These are phyloP conservation scores for Amblyopsis hoosieri DNA, from an alignment of 2,797 vertebrate species.

Conservation along the genomic window DNA sequence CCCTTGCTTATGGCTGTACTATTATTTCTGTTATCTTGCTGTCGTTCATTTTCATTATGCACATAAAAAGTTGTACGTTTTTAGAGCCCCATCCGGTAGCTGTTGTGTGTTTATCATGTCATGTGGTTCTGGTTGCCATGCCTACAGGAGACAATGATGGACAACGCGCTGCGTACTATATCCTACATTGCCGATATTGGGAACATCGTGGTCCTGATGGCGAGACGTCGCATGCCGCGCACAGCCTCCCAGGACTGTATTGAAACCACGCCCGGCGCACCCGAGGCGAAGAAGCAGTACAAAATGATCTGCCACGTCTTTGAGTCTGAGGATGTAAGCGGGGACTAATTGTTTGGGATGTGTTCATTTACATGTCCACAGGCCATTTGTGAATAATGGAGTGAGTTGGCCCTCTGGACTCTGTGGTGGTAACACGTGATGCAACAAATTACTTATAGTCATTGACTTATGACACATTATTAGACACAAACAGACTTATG, in stretches of 20 bases:
- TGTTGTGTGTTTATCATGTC: too few relatives aligned
- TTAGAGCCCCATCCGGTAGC: too few relatives aligned
- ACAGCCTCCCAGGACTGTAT: constrained; percentile 97
- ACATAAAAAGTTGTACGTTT: too few relatives aligned
- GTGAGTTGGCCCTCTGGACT: not conserved
- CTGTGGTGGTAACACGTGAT: too few relatives aligned
- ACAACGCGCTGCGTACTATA: constrained; percentile 95
- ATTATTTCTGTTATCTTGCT: too few relatives aligned
- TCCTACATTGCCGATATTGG: constrained; percentile 98
- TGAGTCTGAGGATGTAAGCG: constrained; percentile 97
- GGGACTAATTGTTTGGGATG: not conserved
- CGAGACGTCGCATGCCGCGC: constrained; percentile 92
- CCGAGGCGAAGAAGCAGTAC: constrained; percentile 96
- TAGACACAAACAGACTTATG: too few relatives aligned
- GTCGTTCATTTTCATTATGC: too few relatives aligned
- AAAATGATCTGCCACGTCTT: constrained; percentile 99
- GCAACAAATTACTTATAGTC: too few relatives aligned
- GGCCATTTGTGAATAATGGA: not conserved
- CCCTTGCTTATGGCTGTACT: too few relatives aligned
- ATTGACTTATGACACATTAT: too few relatives aligned
- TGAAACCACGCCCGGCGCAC: constrained; percentile 93
- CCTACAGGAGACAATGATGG: constrained; percentile 96
- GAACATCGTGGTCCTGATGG: constrained; percentile 98
- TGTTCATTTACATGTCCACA: not conserved
- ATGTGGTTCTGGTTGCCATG: constrained; percentile 24